phyloP scores from a whole-genome alignment of 1,140 invertebrate genomes.

The Bilobella aurantiaca region DNA sequence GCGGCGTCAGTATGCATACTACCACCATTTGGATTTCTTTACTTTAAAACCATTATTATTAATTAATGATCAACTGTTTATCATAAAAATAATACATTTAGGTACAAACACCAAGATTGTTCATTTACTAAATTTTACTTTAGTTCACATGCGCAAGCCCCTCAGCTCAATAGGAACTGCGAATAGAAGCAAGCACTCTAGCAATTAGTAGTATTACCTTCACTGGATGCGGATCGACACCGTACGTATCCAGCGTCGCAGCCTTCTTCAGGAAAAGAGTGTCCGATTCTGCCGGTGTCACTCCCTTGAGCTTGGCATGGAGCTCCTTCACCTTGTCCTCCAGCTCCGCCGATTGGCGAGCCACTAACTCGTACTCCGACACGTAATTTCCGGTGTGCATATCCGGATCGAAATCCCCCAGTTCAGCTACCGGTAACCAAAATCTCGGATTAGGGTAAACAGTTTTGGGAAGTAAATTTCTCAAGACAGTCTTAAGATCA shows the following conservation, averaged over 20 bases:
- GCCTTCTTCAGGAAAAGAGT: slow-evolving; percentile 75
- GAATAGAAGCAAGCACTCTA: no score
- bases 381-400: slow-evolving; percentile 83
- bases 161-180: no score
- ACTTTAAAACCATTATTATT: no score
- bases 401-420: slow-evolving; percentile 85
- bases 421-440: slow-evolving; percentile 69
- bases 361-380: slow-evolving; percentile 74
- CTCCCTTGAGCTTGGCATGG: slow-evolving; percentile 65
- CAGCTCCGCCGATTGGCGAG: slow-evolving; percentile 69
- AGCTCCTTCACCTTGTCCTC: slow-evolving; percentile 75
- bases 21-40: no score
- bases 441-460: no score
- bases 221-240: slow-evolving; percentile 94
- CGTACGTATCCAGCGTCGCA: slow-evolving; percentile 84
- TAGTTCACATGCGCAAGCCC: no score
- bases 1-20: no score
- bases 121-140: no score
- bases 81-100: no score
- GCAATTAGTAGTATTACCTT: no score
- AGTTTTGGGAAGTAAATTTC: background rate
- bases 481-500: background rate
- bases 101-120: no score
- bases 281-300: slow-evolving; percentile 64
- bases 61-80: no score